Evolutionary conservation across 2,797 vertebrate species (phyloP), one percentile per base, ranked within the genome.

Genomic region (Champsocephalus esox): DNA sequence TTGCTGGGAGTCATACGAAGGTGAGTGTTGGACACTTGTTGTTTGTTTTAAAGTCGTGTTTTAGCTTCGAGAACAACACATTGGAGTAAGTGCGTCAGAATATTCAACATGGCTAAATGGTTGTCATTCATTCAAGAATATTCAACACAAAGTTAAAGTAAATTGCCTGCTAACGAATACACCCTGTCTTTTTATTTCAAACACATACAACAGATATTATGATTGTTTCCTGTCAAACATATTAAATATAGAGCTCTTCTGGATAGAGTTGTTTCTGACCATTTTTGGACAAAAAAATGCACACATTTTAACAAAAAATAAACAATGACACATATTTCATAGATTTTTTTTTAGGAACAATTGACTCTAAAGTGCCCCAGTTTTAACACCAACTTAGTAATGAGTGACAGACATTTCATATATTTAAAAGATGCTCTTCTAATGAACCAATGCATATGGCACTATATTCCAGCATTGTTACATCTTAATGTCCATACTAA

Each of bases 1-100:
- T 80, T 95, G 64, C 65, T 93, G 34, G 88, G 90, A 90, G 90
- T 90, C 44, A 66, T 93, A 56, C 75, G 91, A 76, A 92, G 92
- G 94, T 93, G 79, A 91, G 93, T 79, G 0, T 9, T 4, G 24
- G n/a, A 5, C 3, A 11, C 11, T 41, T 51, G 16, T 59, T 49
- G 41, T 50, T 13, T 41, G 5, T 19, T 52, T 66, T 54, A 11
- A 38, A 34, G 2, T 32, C 0, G 9, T 41, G 48, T 65, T 70
- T 48, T 45, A 19, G 8, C 21, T 32, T 32, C 2, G 13, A 17
- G 34, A 8, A 9, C 19, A 52, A 16, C 7, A 3, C 21, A 2
- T 49, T 52, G 46, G 41, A 4, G 5, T 1, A 10, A 19, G 19
- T 51, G 50, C 19, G 19, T 28, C 21, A 62, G 5, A 12, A 4